A percentile compares a stretch with the other conserved stretches of the same genome.
Evolutionary conservation across 2,113 vertebrate species (phyloP).

Genomic region (Etheostoma cragini): DNA sequence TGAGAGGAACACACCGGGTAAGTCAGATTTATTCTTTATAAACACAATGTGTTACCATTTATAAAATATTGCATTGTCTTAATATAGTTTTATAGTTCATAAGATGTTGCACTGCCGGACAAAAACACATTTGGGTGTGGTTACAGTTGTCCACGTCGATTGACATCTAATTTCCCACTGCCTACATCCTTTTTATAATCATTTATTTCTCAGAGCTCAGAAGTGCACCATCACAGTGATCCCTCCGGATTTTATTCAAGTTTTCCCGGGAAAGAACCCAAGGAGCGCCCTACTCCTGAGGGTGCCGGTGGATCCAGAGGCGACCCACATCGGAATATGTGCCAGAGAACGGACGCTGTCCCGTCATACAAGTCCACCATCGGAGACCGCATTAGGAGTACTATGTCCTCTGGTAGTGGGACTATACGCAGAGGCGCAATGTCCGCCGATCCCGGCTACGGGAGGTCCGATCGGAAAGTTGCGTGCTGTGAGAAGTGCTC

Average conservation of each 20-base stretch:
- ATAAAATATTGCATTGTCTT: background rate
- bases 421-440: slow-evolving; percentile 77
- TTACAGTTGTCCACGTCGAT: slow-evolving; percentile 61
- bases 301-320: slow-evolving; percentile 86
- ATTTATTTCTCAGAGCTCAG: slow-evolving; percentile 81
- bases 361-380: slow-evolving; percentile 89
- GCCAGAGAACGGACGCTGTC: slow-evolving; percentile 86
- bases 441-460: slow-evolving; percentile 84
- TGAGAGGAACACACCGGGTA: slow-evolving; percentile 88
- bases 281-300: slow-evolving; percentile 87
- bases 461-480: slow-evolving; percentile 88
- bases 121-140: slow-evolving; percentile 69
- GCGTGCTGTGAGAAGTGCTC: slow-evolving; percentile 92
- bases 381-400: slow-evolving; percentile 85
- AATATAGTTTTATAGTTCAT: background rate
- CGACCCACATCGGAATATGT: slow-evolving; percentile 86
- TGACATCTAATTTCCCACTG: slow-evolving; percentile 46
- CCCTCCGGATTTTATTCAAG: slow-evolving; percentile 76
- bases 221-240: slow-evolving; percentile 85
- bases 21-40: slow-evolving; percentile 65
- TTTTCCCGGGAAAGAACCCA: slow-evolving; percentile 65
- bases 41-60: background rate
- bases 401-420: slow-evolving; percentile 85
- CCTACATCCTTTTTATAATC: slow-evolving; percentile 36
- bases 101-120: slow-evolving; percentile 19